These are phyloP conservation scores for Bruchidius siliquastri DNA, from an alignment of 2,888 invertebrate genomes.

Conservation along the genomic window DNA sequence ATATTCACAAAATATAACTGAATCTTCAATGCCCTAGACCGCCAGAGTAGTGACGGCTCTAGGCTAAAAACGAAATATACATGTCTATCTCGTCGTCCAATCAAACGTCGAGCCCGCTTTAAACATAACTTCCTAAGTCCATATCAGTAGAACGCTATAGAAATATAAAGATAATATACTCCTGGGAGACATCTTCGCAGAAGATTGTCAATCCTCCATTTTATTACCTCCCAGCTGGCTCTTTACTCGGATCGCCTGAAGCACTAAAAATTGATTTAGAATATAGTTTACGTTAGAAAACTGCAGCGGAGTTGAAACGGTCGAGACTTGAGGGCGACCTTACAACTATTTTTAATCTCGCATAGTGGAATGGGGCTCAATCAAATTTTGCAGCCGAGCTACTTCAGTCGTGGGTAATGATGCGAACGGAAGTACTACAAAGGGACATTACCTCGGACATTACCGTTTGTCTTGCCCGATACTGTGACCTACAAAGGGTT, in stretches of 20 bases:
- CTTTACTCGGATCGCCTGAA: not conserved
- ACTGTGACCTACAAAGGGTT: not conserved
- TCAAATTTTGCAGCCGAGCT: not conserved
- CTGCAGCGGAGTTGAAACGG: not conserved
- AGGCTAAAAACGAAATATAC: too few relatives aligned
- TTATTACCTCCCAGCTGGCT: not conserved
- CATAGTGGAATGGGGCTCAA: not conserved
- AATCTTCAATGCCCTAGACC: too few relatives aligned
- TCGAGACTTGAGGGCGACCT: not conserved
- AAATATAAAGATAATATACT: not conserved
- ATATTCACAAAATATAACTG: too few relatives aligned
- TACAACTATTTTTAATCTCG: not conserved
- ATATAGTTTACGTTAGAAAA: not conserved
- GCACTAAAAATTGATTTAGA: not conserved
- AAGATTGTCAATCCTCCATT: not conserved
- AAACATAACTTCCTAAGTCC: too few relatives aligned
- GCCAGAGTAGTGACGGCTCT: too few relatives aligned
- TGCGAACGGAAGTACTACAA: not conserved
- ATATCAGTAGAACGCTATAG: not conserved
- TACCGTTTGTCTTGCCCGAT: not conserved
- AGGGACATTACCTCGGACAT: not conserved
- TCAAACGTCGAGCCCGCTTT: too few relatives aligned
- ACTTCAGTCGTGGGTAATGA: not conserved
- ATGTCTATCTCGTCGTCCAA: too few relatives aligned
- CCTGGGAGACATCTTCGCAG: not conserved